Conservation (phyloP, 2,797 vertebrate species). For the Echeneis naucrates region DNA sequence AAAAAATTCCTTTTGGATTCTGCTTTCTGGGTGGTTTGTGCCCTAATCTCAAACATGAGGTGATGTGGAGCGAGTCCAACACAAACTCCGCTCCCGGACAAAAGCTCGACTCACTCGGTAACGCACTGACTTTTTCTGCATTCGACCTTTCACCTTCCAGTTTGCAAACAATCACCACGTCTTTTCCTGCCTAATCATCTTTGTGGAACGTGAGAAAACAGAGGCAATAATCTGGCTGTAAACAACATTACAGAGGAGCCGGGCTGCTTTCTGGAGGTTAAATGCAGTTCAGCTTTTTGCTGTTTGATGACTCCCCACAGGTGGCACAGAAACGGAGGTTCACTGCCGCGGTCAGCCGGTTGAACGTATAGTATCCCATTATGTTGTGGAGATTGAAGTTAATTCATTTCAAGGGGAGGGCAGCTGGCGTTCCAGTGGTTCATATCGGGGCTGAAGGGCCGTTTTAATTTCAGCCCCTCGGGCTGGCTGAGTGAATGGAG, state of each 20-base stretch:
- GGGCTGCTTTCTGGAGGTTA: slow-evolving; percentile 38
- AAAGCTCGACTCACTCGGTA: slow-evolving; percentile 67
- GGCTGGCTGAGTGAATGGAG: slow-evolving; percentile 47
- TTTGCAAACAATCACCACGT: slow-evolving; percentile 57
- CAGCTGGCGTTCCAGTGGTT: slow-evolving; percentile 58
- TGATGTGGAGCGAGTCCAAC: slow-evolving; percentile 79
- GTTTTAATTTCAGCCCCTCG: slow-evolving; percentile 45
- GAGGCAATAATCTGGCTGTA: slow-evolving; percentile 37
- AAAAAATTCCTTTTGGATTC: slow-evolving; percentile 79
- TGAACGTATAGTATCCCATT: slow-evolving; percentile 44
- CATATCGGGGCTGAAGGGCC: slow-evolving; percentile 45
- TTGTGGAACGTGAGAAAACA: slow-evolving; percentile 54
- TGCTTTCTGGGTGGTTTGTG: slow-evolving; percentile 80
- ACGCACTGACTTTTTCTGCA: slow-evolving; percentile 64
- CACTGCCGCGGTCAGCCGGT: slow-evolving; percentile 33
- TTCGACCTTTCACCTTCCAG: slow-evolving; percentile 55
- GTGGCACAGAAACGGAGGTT: slow-evolving; percentile 26
- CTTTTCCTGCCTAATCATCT: slow-evolving; percentile 37
- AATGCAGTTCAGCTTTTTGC: slow-evolving; percentile 41
- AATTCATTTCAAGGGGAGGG: slow-evolving; percentile 69
- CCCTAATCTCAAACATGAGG: slow-evolving; percentile 81
- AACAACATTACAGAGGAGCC: slow-evolving; percentile 49
- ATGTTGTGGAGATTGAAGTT: slow-evolving; percentile 65
- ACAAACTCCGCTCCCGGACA: slow-evolving; percentile 76
- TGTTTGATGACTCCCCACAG: slow-evolving; percentile 42